These are phyloP conservation scores for Coronaproctus castanopsis DNA, from an alignment of 2,888 invertebrate genomes.

Conservation along the genomic window DNA sequence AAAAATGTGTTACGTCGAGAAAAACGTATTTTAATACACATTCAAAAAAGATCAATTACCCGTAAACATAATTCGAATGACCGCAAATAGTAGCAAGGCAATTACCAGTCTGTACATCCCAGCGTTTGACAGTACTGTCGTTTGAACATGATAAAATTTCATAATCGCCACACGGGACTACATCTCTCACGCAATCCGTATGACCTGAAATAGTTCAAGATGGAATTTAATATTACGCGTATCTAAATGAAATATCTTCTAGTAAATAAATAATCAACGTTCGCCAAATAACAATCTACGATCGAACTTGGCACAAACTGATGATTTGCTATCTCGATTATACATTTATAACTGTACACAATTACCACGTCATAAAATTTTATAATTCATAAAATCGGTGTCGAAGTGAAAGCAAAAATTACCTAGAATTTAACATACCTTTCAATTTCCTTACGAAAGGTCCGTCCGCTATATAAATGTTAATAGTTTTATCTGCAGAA, in stretches of 20 bases:
- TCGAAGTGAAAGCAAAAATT: too few species aligned
- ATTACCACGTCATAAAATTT: too few species aligned
- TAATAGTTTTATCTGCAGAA: slow-evolving; percentile 75
- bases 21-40: too few species aligned
- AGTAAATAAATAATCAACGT: background rate
- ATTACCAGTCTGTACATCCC: slow-evolving; percentile 55
- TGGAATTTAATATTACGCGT: background rate
- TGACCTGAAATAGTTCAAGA: slow-evolving; percentile 40
- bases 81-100: slow-evolving; percentile 56
- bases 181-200: slow-evolving; percentile 71
- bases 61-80: slow-evolving; percentile 75
- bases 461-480: slow-evolving; percentile 44
- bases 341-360: too few species aligned
- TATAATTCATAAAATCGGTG: too few species aligned
- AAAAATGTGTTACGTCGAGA: too few species aligned
- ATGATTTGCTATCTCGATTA: too few species aligned
- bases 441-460: slow-evolving; percentile 40
- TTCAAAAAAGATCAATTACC: too few species aligned
- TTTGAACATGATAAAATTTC: slow-evolving; percentile 79
- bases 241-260: background rate
- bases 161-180: slow-evolving; percentile 41
- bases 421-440: too few species aligned
- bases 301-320: too few species aligned
- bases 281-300: too few species aligned
- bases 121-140: slow-evolving; percentile 67